phyloP scores from a whole-genome alignment of 2,888 invertebrate species.

The Zaprionus obscuricornis region DNA sequence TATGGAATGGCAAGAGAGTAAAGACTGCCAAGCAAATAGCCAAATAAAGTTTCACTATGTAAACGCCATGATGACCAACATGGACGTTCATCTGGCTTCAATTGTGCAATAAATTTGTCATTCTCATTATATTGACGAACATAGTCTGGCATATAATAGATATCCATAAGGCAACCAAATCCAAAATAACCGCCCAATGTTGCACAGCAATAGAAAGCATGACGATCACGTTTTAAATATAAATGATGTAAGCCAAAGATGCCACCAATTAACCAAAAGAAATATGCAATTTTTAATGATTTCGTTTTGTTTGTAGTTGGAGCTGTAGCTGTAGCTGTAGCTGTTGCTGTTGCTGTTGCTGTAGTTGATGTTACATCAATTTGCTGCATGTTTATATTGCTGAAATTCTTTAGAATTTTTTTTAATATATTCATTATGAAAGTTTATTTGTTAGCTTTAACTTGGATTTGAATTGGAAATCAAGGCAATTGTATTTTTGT shows the following conservation, averaged over 20 bases:
- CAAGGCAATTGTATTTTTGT: too few species aligned
- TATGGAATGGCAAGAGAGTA: constrained; percentile 90
- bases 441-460: too few species aligned
- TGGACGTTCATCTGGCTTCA: constrained; percentile 88
- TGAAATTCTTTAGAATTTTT: too few species aligned
- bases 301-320: constrained; percentile 83
- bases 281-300: constrained; percentile 89
- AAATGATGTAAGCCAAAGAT: constrained; percentile 95
- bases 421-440: too few species aligned
- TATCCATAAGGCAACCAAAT: constrained; percentile 93
- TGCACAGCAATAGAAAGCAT: constrained; percentile 95
- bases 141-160: constrained; percentile 92
- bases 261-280: constrained; percentile 94
- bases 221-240: constrained; percentile 93
- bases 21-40: constrained; percentile 91
- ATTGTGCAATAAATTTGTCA: constrained; percentile 86
- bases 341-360: too few species aligned
- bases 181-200: constrained; percentile 93
- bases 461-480: too few species aligned
- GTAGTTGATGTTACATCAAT: too few species aligned
- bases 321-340: too few species aligned
- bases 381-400: too few species aligned
- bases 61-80: constrained; percentile 91
- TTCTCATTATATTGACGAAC: constrained; percentile 92
- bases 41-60: constrained; percentile 89